These are phyloP conservation scores for Adoxophyes honmai DNA, from an alignment of 1,140 invertebrate species.

Conservation along the genomic window DNA sequence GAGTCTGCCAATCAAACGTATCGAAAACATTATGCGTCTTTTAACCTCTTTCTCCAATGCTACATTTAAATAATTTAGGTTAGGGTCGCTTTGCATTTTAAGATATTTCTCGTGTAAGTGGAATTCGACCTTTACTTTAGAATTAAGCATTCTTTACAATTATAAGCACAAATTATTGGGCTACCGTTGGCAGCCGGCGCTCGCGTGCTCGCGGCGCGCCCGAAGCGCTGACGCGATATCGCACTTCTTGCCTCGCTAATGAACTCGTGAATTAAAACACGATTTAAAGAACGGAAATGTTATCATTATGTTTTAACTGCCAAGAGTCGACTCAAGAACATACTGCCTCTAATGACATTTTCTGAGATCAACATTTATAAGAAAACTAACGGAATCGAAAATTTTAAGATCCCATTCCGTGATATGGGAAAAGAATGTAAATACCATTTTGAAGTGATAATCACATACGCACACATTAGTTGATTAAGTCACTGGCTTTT, in stretches of 20 bases:
- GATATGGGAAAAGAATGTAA: conserved; percentile 19
- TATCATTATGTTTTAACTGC: conserved; percentile 3
- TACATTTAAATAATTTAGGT: too few relatives aligned
- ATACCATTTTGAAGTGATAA: conserved; percentile 44
- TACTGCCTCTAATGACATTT: conserved; percentile 2
- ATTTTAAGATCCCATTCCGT: conserved; percentile 21
- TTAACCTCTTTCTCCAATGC: too few relatives aligned
- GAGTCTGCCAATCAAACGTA: neutral
- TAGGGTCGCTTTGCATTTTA: too few relatives aligned
- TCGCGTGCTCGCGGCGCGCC: neutral
- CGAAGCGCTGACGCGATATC: conserved; percentile 5
- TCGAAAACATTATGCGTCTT: too few relatives aligned
- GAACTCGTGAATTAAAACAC: conserved; percentile 11
- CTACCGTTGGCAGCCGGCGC: too few relatives aligned
- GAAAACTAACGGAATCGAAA: neutral
- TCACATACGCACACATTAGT: conserved; percentile 46
- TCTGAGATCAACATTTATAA: neutral
- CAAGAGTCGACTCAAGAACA: neutral
- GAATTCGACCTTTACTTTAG: too few relatives aligned
- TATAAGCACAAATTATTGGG: too few relatives aligned
- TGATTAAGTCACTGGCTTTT: conserved; percentile 61
- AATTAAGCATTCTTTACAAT: too few relatives aligned
- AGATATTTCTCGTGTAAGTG: too few relatives aligned
- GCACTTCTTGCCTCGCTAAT: conserved; percentile 8
- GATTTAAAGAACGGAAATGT: conserved; percentile 13